Evolutionary conservation across 2,113 vertebrate species (phyloP), one percentile per base, ranked within the genome.

Genomic region (Promerops cafer): DNA sequence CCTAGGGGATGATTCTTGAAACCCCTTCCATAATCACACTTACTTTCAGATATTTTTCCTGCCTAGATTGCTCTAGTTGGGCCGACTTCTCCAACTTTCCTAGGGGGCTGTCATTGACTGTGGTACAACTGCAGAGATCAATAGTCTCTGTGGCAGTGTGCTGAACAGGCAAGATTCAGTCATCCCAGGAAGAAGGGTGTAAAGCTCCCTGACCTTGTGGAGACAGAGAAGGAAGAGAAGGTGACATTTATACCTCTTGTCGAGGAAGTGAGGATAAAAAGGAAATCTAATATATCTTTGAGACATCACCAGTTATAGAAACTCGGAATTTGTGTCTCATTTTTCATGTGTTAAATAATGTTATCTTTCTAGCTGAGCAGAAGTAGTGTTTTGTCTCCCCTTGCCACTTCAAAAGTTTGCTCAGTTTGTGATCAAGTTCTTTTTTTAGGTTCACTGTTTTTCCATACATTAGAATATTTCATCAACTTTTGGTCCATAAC

Each of bases 161-260:
- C 95, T 96, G 94, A 96, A 76, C 83, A 81, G 65, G 84, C 94
- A 69, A 10, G 59, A 89, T 94, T 84, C 44, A 87, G 57, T 24
- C 63, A 33, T 45, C 63, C 71, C 78, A 72, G 80, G 78, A 95
- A 89, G 81, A 83, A 90, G 76, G 33, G 53, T 75, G 42, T 86
- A 77, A 91, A 90, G 65, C 87, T 93, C 39, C 49, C 83, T 91
- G 88, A 86, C 78, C 82, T 96, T 96, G 57, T 66, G 28, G n/a
- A 86, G 68, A 24, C 3, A 13, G 70, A 83, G 40, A 65, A 84
- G 90, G 86, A 89, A 93, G 75, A 28, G 89, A 89, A 94, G 93
- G 89, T 94, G 85, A 96, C 72, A 80, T 94, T 85, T 80, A 93
- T 83, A 81, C 71, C 39, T 64, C 61, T 79, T 87, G 90, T 16